These are phyloP conservation scores for Quadroppia sp. DNA, from an alignment of 2,888 invertebrate genomes.

Conservation along the genomic window DNA sequence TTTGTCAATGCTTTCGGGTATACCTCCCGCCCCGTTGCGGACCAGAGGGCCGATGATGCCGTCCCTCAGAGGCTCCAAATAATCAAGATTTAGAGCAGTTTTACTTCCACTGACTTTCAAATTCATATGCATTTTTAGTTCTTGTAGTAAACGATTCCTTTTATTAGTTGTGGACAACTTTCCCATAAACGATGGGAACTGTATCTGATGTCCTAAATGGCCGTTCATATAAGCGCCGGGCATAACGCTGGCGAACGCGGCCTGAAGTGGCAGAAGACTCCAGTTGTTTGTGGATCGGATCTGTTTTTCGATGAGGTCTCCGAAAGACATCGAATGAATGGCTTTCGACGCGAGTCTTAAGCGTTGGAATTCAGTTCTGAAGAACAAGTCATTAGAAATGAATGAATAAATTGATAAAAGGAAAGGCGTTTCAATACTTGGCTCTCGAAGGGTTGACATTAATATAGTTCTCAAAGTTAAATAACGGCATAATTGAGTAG, in stretches of 20 bases:
- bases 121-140: constrained; percentile 79
- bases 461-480: constrained; percentile 96
- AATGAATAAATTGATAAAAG: not conserved
- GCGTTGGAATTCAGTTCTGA: constrained; percentile 55
- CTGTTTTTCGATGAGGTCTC: constrained; percentile 75
- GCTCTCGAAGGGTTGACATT: constrained; percentile 70
- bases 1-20: constrained; percentile 64
- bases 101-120: constrained; percentile 71
- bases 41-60: constrained; percentile 71
- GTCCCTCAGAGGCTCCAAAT: constrained; percentile 71
- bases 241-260: constrained; percentile 81
- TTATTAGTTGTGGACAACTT: constrained; percentile 83
- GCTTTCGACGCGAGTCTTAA: constrained; percentile 69
- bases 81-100: constrained; percentile 78
- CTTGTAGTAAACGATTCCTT: constrained; percentile 72
- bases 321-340: constrained; percentile 77
- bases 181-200: constrained; percentile 94
- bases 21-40: constrained; percentile 65
- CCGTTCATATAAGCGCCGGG: constrained; percentile 84
- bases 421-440: constrained; percentile 57
- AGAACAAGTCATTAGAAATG: not conserved
- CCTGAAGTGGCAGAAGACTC: constrained; percentile 79
- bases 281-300: constrained; percentile 71
- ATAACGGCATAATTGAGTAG: constrained; percentile 90
- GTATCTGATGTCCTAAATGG: constrained; percentile 69